Base-by-base conservation (phyloP, 2,797 vertebrate species). In the Nasua narica region DNA sequence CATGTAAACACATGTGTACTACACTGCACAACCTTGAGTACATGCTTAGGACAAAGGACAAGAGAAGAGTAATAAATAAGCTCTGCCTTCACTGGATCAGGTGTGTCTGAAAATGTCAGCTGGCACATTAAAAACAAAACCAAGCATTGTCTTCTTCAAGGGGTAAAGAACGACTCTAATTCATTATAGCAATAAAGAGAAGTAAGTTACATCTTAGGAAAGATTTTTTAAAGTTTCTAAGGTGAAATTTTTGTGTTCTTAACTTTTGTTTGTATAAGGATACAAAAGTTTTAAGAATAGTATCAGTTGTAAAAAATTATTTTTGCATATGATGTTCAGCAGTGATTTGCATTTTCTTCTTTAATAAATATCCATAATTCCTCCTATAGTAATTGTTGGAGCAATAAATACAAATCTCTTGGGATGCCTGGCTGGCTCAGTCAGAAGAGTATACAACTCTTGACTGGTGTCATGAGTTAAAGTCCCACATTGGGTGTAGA, bases 231-330 rank as follows among this genome's bases (percentile, higher is more conserved):
- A 7, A 69, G 21, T 72, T 82, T 37, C 89, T 72, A 46, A 85
- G 29, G 16, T 72, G 46, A 13, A 88, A 91, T 69, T 95, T 74
- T 60, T 5, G 8, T 46, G 70, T 25, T 56, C 48, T 83, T 90
- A 82, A 82, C 13, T 72, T 77, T 58, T 67, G 43, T 87, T 67
- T 67, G 12, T 74, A 40, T 79, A 87, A 72, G 12, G 18, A 8
- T 29, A 88, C 16, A 85, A 90, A 87, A 91, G 70, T 79, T 74
- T 91, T 91, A 88, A 96, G 69, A 79, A 79, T 25, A 40, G 32
- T 48, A 37, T 62, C 50, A 74, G 58, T 37, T 52, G 46, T 90
- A 77, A 96, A 96, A 92, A 96, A 91, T 29, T 56, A 76, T 87
- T 92, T 58, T 67, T 72, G 92, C 78, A 83, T 67, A n/a, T 69